Conservation (phyloP, 2,797 vertebrate genomes). For the Chiloscyllium punctatum region DNA sequence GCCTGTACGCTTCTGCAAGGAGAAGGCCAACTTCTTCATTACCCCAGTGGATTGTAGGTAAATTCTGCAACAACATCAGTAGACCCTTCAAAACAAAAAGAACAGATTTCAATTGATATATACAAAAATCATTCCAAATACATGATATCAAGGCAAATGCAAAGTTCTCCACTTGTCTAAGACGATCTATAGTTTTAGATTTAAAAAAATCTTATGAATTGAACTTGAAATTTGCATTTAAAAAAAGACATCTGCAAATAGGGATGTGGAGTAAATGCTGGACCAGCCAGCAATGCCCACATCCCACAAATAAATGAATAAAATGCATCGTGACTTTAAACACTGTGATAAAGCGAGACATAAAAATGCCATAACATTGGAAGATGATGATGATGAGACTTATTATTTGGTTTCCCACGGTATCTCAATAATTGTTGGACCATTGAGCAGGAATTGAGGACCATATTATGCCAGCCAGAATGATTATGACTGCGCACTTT, state of each 20-base stretch:
- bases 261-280: too few relatives aligned
- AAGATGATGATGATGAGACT: not conserved
- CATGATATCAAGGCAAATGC: not conserved
- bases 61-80: conserved; percentile 93
- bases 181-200: too few relatives aligned
- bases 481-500: not conserved
- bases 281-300: too few relatives aligned
- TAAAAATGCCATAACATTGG: not conserved
- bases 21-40: conserved; percentile 95
- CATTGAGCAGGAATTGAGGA: not conserved
- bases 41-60: conserved; percentile 98
- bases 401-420: not conserved
- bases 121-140: not conserved
- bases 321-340: not conserved
- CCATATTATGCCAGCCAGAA: not conserved
- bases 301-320: too few relatives aligned
- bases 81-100: conserved; percentile 70
- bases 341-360: not conserved
- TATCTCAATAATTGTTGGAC: not conserved
- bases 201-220: not conserved
- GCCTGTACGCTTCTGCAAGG: conserved; percentile 93
- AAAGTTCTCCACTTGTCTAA: not conserved
- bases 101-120: conserved; percentile 41
- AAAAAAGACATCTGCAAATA: not conserved
- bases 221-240: not conserved